phyloP scores from a whole-genome alignment of 2,797 vertebrate genomes.

The Enoplosus armatus region DNA sequence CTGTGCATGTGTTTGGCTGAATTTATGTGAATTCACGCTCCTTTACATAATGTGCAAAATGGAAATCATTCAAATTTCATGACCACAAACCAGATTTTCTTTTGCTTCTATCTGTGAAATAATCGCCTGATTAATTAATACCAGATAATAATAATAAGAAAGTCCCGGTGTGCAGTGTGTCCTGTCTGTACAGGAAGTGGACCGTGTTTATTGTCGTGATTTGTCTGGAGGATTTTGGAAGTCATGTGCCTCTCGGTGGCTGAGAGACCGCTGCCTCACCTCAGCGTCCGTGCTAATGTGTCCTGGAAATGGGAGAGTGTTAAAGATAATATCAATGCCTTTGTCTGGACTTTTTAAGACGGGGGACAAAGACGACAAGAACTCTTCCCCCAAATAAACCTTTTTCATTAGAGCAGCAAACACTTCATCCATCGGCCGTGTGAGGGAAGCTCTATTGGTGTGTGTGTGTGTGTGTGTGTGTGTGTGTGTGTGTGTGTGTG shows the following conservation, averaged over 20 bases:
- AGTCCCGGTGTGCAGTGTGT: slow-evolving; percentile 2
- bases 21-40: slow-evolving; percentile 44
- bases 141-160: slow-evolving; percentile 5
- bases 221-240: slow-evolving; percentile 45
- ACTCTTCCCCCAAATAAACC: slow-evolving; percentile 80
- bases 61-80: slow-evolving; percentile 37
- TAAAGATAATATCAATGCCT: slow-evolving; percentile 82
- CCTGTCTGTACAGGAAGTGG: slow-evolving; percentile 54
- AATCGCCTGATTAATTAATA: slow-evolving; percentile 38
- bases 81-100: slow-evolving; percentile 12
- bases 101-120: slow-evolving; percentile 16
- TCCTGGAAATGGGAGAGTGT: slow-evolving; percentile 85
- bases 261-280: slow-evolving; percentile 33
- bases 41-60: slow-evolving; percentile 25
- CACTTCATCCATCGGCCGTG: slow-evolving; percentile 80
- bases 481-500: slow-evolving; percentile 76
- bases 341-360: slow-evolving; percentile 82
- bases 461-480: slow-evolving; percentile 75
- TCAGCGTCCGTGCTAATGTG: slow-evolving; percentile 65
- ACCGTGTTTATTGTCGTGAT: slow-evolving; percentile 39
- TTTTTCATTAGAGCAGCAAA: slow-evolving; percentile 89
- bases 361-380: slow-evolving; percentile 75
- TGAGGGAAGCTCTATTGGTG: slow-evolving; percentile 47
- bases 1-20: slow-evolving; percentile 49
- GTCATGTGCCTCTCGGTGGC: slow-evolving; percentile 20